Percentiles rank a stretch among this genome's conserved stretches.
Evolutionary conservation across 2,113 vertebrate genomes (phyloP).

Genomic region (Coreoperca whiteheadi): DNA sequence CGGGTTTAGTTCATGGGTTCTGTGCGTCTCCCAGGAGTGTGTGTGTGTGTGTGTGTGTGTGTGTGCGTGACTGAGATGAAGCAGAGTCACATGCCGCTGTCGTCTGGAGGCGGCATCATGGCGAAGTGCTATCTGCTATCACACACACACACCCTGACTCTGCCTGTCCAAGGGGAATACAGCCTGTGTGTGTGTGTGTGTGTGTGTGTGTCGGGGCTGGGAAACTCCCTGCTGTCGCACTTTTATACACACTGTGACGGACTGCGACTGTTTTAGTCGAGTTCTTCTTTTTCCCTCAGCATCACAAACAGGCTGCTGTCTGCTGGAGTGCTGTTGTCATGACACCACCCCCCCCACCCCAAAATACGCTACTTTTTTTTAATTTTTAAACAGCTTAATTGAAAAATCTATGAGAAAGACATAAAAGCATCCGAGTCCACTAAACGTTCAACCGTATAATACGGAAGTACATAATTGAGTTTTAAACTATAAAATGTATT

Average conservation of each 20-base stretch:
- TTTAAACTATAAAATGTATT: not conserved
- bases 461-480: not conserved
- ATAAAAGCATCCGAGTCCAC: not conserved
- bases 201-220: conserved; percentile 38
- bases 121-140: conserved; percentile 72
- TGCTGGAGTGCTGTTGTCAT: conserved; percentile 61
- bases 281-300: conserved; percentile 38
- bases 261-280: conserved; percentile 37
- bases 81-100: conserved; percentile 78
- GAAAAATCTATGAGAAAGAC: not conserved
- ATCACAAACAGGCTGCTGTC: conserved; percentile 52
- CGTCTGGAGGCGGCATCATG: conserved; percentile 73
- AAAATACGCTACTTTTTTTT: not conserved
- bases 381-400: not conserved
- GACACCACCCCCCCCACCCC: conserved; percentile 19
- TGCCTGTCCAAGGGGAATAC: conserved; percentile 34
- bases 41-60: too few relatives aligned
- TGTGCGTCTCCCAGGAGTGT: conserved; percentile 30
- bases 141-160: conserved; percentile 54
- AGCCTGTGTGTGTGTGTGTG: conserved; percentile 13
- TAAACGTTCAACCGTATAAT: not conserved
- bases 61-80: conserved; percentile 73
- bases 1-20: conserved; percentile 21
- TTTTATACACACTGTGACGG: conserved; percentile 26
- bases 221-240: conserved; percentile 73